Base-by-base conservation (phyloP, 1,140 invertebrate genomes). In the Drosophila parabipectinata region DNA sequence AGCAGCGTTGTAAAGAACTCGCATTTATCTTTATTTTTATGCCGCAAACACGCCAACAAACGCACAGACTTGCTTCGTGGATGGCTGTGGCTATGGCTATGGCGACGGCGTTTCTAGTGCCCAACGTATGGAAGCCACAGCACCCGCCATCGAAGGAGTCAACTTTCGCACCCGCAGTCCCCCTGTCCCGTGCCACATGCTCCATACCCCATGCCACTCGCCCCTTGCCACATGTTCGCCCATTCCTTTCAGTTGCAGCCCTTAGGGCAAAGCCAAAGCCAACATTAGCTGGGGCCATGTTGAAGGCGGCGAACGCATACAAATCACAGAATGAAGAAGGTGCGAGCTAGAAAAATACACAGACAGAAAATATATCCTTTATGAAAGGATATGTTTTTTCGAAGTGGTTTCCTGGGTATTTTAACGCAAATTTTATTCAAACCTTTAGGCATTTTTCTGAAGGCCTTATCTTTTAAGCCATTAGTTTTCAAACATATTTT, bases 21-120 rank as follows among this genome's bases (percentile, higher is more conserved):
- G 58, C 88, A 90, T 90, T 90, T 90, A 90, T 90, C 87, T 90
- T 87, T 90, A 90, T 90, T 90, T 85, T 90, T 81, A 88, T 81
- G 73, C 85, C 84, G 84, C 84, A 89, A 88, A 88, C 78, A 88
- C 66, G 83, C 72, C 66, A 68, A 75, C 71, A 74, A 64, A 79
- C 58, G 57, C 54, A 72, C 47, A 62, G 62, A 75, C 52, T 71
- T 50, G 64, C 52, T 50, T 61, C 68, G 6, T 28, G 26, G 26
- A 7, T 52, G 21, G 21, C 26, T 9, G 18, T 67, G 54, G 37
- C 51, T 52, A 58, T 41, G 28, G n/a, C 26, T 53, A 59, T 47
- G 28, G 57, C 62, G 51, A 64, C 79, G 58, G 56, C 55, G 83
- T 76, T 76, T 77, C 71, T 69, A 78, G 82, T 81, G 61, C 63